A percentile compares a stretch with the other conserved stretches of the same genome.
Evolutionary conservation across 2,113 vertebrate species (phyloP).

Genomic region (Poecilia latipinna): DNA sequence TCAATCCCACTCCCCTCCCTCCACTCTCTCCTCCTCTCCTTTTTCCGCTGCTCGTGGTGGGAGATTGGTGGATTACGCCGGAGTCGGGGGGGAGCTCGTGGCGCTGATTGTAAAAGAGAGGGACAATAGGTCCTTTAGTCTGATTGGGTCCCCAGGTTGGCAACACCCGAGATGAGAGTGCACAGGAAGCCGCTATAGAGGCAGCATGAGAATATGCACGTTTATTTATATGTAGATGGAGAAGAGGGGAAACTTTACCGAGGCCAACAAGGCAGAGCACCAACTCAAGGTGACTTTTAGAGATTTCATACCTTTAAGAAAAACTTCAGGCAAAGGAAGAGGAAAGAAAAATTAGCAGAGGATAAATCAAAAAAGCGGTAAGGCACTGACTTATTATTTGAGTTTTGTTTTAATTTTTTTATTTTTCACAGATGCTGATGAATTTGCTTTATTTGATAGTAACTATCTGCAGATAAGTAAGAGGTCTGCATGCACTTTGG

Average conservation of each 20-base stretch:
- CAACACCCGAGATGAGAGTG: constrained; percentile 42
- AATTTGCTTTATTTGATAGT: constrained; percentile 10
- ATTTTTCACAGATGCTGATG: background rate
- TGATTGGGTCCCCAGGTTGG: constrained; percentile 68
- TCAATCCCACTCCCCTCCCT: constrained; percentile 25
- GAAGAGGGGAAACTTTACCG: constrained; percentile 57
- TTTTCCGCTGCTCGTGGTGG: constrained; percentile 22
- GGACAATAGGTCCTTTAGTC: constrained; percentile 62
- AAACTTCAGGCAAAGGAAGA: constrained; percentile 37
- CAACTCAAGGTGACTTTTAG: constrained; percentile 74
- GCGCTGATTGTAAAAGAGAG: constrained; percentile 64
- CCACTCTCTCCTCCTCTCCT: constrained; percentile 28
- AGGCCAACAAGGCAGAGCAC: constrained; percentile 39
- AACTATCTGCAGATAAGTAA: constrained; percentile 9
- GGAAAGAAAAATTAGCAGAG: constrained; percentile 19
- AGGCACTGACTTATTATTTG: constrained; percentile 33
- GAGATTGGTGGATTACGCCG: constrained; percentile 50
- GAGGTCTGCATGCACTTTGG: constrained; percentile 20
- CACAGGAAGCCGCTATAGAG: constrained; percentile 24
- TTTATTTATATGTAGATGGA: constrained; percentile 21
- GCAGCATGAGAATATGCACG: constrained; percentile 25
- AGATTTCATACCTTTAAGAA: constrained; percentile 56
- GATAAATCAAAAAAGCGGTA: constrained; percentile 55
- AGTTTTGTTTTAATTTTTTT: constrained; percentile 23
- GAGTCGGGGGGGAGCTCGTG: constrained; percentile 37